Evolutionary conservation across 2,113 vertebrate genomes (phyloP).

Genomic region (Perccottus glenii): DNA sequence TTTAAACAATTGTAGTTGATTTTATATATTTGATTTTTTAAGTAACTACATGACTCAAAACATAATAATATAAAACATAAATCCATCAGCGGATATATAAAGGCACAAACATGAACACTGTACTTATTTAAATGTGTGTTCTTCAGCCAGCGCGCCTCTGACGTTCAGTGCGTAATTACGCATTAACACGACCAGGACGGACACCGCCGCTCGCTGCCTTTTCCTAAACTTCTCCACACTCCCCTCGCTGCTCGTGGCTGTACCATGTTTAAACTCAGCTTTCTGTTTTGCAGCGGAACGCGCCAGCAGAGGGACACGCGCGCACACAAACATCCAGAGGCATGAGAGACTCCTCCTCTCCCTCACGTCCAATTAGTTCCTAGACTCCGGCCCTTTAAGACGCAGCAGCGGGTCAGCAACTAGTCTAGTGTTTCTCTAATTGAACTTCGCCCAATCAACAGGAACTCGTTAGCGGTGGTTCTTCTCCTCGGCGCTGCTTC

Average conservation of each 20-base stretch:
- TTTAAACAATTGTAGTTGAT: neutral
- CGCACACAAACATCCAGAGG: slow-evolving; percentile 76
- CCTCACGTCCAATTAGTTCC: slow-evolving; percentile 83
- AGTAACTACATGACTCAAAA: slow-evolving; percentile 6
- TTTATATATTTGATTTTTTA: neutral
- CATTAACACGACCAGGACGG: slow-evolving; percentile 36
- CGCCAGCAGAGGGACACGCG: slow-evolving; percentile 76
- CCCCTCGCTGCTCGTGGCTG: slow-evolving; percentile 41
- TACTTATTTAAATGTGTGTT: slow-evolving; percentile 22
- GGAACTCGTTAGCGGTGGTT: slow-evolving; percentile 83
- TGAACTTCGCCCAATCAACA: slow-evolving; percentile 86
- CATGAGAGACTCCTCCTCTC: slow-evolving; percentile 84
- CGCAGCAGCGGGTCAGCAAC: slow-evolving; percentile 80
- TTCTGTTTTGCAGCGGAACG: slow-evolving; percentile 62
- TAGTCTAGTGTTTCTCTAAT: slow-evolving; percentile 83
- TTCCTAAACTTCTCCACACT: slow-evolving; percentile 32
- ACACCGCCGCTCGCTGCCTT: slow-evolving; percentile 21
- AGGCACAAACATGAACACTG: slow-evolving; percentile 3
- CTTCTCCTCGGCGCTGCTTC: slow-evolving; percentile 61
- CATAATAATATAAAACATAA: neutral
- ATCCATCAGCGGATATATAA: slow-evolving; percentile 8
- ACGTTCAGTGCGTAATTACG: slow-evolving; percentile 63
- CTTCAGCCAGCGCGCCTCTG: slow-evolving; percentile 17
- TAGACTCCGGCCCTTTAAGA: slow-evolving; percentile 86
- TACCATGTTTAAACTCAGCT: slow-evolving; percentile 54